Evolutionary conservation across 1,140 invertebrate genomes (phyloP).

Genomic region (Bombus confusus): DNA sequence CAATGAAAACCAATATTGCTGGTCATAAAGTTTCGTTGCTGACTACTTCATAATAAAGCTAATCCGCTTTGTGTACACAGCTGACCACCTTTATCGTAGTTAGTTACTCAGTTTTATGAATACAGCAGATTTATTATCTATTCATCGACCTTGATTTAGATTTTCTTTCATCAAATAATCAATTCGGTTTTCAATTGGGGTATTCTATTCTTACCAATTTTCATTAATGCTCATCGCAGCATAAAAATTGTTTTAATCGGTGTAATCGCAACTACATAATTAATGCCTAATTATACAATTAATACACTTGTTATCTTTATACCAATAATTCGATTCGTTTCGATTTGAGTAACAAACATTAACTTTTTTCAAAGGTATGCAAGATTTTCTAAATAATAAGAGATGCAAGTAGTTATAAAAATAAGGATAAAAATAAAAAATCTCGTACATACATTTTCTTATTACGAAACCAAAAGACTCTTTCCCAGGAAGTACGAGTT

Average conservation of each 20-base stretch:
- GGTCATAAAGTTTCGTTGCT: background rate
- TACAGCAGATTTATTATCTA: background rate
- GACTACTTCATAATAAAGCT: background rate
- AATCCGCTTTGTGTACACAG: background rate
- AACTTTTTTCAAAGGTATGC: too few species aligned
- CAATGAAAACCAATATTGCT: background rate
- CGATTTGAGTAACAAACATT: too few species aligned
- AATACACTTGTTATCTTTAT: too few species aligned
- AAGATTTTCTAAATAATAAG: too few species aligned
- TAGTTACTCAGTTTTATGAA: background rate
- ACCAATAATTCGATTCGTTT: background rate
- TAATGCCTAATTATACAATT: too few species aligned
- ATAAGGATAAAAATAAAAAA: too few species aligned
- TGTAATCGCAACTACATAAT: too few species aligned
- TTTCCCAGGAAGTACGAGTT: too few species aligned
- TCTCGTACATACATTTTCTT: background rate
- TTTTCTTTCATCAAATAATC: background rate
- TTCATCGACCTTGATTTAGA: background rate
- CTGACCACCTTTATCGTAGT: background rate
- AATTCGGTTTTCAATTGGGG: background rate
- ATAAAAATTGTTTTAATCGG: too few species aligned
- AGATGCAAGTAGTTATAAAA: too few species aligned
- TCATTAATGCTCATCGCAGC: background rate
- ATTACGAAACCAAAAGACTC: too few species aligned
- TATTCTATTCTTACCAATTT: background rate